Conservation (phyloP, 2,888 invertebrate species). For the Pachycephus smyrnensis region DNA sequence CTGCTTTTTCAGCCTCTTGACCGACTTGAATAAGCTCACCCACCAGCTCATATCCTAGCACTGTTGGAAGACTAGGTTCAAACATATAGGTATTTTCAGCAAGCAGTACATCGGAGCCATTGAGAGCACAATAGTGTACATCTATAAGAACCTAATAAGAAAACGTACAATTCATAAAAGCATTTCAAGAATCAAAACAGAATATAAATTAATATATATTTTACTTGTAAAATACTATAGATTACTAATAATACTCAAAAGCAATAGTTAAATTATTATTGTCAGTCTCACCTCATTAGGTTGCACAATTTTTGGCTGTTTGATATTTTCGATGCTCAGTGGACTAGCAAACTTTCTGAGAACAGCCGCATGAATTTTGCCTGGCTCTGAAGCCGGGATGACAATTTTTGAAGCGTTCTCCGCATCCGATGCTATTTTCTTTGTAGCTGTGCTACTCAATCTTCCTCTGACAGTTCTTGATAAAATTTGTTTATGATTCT, state of each 20-base stretch:
- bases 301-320: slow-evolving; percentile 63
- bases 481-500: slow-evolving; percentile 25
- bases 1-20: slow-evolving; percentile 63
- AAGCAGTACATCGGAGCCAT: slow-evolving; percentile 72
- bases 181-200: neutral
- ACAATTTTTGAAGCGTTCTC: slow-evolving; percentile 27
- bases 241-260: neutral
- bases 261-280: neutral
- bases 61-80: slow-evolving; percentile 69
- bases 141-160: slow-evolving; percentile 72
- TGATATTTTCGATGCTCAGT: slow-evolving; percentile 68
- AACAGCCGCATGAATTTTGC: slow-evolving; percentile 67
- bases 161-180: slow-evolving; percentile 8
- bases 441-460: slow-evolving; percentile 22
- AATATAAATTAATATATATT: slow-evolving; percentile 7
- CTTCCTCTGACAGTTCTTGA: slow-evolving; percentile 23
- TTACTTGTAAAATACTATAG: neutral
- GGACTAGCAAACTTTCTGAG: slow-evolving; percentile 68
- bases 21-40: slow-evolving; percentile 74
- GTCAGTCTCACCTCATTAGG: slow-evolving; percentile 64
- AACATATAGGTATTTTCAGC: slow-evolving; percentile 68
- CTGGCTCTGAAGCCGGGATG: slow-evolving; percentile 37
- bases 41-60: slow-evolving; percentile 76
- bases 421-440: slow-evolving; percentile 23
- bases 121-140: slow-evolving; percentile 75